These are phyloP conservation scores for Chaitophorus viminalis DNA, from an alignment of 2,888 invertebrate species.

Conservation along the genomic window DNA sequence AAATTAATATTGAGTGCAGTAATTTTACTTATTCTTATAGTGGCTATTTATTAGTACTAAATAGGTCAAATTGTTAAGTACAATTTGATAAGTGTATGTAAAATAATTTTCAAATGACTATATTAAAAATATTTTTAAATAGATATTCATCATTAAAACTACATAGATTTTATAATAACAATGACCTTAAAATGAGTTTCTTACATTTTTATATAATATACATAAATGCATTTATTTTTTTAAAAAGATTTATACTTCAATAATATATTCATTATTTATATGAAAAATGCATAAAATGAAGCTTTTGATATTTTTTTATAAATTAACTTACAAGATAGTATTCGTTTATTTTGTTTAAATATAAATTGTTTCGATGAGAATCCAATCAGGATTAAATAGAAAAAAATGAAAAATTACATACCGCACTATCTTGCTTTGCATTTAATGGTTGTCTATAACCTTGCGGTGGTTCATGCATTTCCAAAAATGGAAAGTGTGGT, in stretches of 20 bases:
- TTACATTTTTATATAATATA: neutral
- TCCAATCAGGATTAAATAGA: neutral
- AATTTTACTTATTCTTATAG: neutral
- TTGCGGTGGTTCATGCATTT: slow-evolving; percentile 85
- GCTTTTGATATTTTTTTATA: neutral
- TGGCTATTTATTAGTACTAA: neutral
- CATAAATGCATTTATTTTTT: neutral
- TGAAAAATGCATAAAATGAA: neutral
- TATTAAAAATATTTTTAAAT: neutral
- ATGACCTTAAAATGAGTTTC: neutral
- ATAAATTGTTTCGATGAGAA: neutral
- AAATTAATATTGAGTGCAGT: no score
- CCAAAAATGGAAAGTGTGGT: slow-evolving; percentile 91
- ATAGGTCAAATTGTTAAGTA: neutral
- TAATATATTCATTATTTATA: neutral
- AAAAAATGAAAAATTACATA: slow-evolving; percentile 61
- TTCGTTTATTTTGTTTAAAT: neutral
- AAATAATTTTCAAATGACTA: no score
- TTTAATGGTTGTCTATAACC: slow-evolving; percentile 70
- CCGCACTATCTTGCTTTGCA: slow-evolving; percentile 64
- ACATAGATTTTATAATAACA: neutral
- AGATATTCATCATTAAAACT: neutral
- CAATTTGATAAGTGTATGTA: neutral
- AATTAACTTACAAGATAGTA: neutral
- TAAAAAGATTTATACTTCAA: neutral